These are phyloP conservation scores for Drosophila affinis DNA, from an alignment of 2,888 invertebrate species.

Conservation along the genomic window DNA sequence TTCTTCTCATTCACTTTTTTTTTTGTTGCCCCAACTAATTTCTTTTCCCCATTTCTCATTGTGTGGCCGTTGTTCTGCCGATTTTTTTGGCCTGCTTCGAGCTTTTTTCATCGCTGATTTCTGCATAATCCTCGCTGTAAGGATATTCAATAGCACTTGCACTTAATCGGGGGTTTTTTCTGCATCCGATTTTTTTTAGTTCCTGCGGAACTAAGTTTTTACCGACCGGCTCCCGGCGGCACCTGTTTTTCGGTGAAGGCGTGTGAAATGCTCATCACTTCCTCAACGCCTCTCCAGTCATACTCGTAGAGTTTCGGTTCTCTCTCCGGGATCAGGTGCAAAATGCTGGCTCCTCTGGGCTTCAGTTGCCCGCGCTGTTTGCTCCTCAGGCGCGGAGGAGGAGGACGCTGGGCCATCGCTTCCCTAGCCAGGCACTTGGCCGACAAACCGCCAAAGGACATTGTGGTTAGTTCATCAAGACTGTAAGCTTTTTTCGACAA, in stretches of 20 bases:
- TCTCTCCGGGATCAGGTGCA: not conserved
- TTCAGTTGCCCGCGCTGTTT: conserved; percentile 59
- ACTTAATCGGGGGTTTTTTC: conserved; percentile 48
- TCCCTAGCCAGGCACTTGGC: conserved; percentile 51
- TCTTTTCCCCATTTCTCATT: conserved; percentile 30
- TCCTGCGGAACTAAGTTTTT: conserved; percentile 77
- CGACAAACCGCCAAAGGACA: conserved; percentile 47
- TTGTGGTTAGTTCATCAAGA: conserved; percentile 59
- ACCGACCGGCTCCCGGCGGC: conserved; percentile 31
- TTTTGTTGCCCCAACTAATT: conserved; percentile 34
- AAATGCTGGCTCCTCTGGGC: conserved; percentile 69
- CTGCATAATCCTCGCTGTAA: conserved; percentile 51
- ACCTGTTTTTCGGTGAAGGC: conserved; percentile 57
- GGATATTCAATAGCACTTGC: conserved; percentile 70
- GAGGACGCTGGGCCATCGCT: conserved; percentile 37
- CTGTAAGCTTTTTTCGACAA: not conserved
- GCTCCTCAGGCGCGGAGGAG: conserved; percentile 46
- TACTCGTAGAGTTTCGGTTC: not conserved
- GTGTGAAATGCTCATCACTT: conserved; percentile 67
- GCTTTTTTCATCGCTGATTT: conserved; percentile 58
- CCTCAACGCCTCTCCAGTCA: conserved; percentile 25
- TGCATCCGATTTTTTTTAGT: conserved; percentile 56
- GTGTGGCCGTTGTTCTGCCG: conserved; percentile 38
- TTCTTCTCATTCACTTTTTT: conserved; percentile 45
- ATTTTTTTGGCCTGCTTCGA: not conserved